Percentiles rank a stretch among this genome's conserved stretches.
These are phyloP conservation scores for Tragelaphus strepsiceros DNA, from an alignment of 2,113 vertebrate species.

Conservation along the genomic window DNA sequence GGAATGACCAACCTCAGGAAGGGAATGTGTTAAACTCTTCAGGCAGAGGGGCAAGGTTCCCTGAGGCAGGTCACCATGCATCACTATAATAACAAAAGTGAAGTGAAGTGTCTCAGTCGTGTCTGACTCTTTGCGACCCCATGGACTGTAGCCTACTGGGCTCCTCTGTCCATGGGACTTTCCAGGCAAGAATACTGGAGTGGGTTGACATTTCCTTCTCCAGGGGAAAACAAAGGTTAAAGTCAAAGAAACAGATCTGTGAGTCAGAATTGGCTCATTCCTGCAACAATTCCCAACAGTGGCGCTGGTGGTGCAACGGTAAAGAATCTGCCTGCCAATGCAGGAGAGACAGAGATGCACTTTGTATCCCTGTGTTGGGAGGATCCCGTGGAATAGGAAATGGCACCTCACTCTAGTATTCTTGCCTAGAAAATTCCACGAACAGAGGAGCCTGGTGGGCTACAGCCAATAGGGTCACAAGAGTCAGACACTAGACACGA, in stretches of 20 bases:
- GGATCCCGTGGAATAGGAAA: neutral
- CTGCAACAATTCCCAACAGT: neutral
- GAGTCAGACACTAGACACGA: neutral
- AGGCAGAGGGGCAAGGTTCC: neutral
- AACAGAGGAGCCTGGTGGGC: neutral
- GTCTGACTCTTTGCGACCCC: too few species aligned
- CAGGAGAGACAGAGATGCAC: neutral
- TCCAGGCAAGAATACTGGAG: too few species aligned
- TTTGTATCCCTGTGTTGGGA: neutral
- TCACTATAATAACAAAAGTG: neutral
- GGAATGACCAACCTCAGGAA: neutral
- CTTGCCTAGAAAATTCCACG: neutral
- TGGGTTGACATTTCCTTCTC: too few species aligned
- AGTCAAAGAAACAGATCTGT: neutral
- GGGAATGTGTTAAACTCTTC: neutral
- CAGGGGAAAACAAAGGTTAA: neutral
- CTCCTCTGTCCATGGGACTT: too few species aligned
- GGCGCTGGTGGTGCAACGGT: accelerated
- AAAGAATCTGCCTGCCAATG: neutral
- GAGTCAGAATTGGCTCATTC: neutral
- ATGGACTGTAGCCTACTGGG: too few species aligned
- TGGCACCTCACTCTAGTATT: neutral
- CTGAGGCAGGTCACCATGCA: neutral
- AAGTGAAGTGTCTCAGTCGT: too few species aligned
- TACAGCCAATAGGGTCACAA: neutral